These are phyloP conservation scores for Eulemur macaco DNA, from an alignment of 2,113 vertebrate genomes.

Conservation along the genomic window DNA sequence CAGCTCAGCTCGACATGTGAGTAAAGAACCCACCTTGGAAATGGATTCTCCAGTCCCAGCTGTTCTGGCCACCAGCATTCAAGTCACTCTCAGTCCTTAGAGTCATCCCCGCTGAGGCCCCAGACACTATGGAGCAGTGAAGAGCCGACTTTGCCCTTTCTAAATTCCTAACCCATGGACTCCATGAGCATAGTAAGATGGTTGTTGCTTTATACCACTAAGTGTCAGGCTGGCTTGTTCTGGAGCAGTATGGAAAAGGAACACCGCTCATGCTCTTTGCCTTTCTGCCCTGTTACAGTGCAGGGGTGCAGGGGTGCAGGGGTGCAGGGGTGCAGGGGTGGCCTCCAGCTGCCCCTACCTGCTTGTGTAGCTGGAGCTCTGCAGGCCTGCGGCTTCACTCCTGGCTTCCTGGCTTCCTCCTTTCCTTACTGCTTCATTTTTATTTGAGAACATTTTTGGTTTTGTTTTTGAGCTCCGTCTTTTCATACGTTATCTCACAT, in stretches of 20 bases:
- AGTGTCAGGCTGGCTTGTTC: not conserved
- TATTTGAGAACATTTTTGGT: not conserved
- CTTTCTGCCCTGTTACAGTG: fast-evolving
- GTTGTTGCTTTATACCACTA: not conserved
- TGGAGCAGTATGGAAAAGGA: not conserved
- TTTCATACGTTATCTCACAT: not conserved
- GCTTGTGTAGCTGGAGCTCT: not conserved
- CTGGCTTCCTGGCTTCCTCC: not conserved
- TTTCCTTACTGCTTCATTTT: constrained; percentile 19
- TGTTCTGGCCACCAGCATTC: not conserved
- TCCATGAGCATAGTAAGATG: not conserved
- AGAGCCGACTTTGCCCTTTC: not conserved
- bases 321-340: too few relatives aligned
- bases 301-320: too few relatives aligned
- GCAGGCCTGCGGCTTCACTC: not conserved
- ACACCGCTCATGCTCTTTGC: not conserved
- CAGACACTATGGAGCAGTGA: not conserved
- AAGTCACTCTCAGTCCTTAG: not conserved
- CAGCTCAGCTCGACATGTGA: not conserved
- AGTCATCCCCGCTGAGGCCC: not conserved
- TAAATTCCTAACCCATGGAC: not conserved
- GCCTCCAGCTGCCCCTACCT: not conserved
- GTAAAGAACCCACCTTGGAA: constrained; percentile 2
- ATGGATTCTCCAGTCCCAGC: not conserved
- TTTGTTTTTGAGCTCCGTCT: not conserved